Percentiles rank a stretch among this genome's conserved stretches.
phyloP scores from a whole-genome alignment of 2,113 vertebrate species.

The Hassar affinis region DNA sequence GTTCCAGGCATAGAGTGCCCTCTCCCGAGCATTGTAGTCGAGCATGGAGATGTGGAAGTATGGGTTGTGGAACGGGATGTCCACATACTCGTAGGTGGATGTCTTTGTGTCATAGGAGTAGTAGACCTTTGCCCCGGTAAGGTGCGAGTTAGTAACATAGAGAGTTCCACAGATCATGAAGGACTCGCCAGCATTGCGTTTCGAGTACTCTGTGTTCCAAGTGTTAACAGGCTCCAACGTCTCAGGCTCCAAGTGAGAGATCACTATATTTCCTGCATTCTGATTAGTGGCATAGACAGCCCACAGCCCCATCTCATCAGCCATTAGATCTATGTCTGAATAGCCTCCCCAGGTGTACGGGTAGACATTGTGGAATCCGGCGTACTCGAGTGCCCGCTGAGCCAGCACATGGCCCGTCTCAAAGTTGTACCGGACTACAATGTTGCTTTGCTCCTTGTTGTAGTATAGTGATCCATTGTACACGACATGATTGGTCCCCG shows the following conservation, averaged over 20 bases:
- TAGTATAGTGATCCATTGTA: conserved; percentile 97
- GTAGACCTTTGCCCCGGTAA: conserved; percentile 97
- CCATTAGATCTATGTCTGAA: conserved; percentile 97
- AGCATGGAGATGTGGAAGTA: conserved; percentile 99
- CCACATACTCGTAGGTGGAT: conserved; percentile 92
- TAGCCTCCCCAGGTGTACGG: conserved; percentile 97
- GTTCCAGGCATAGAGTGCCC: conserved; percentile 97
- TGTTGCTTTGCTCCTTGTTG: conserved; percentile 99
- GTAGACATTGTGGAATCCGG: conserved; percentile 96
- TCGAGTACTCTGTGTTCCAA: conserved; percentile 96
- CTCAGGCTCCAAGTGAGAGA: conserved; percentile 89
- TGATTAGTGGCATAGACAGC: conserved; percentile 97
- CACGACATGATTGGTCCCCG: conserved; percentile 95
- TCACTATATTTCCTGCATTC: conserved; percentile 95
- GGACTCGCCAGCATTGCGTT: conserved; percentile 94
- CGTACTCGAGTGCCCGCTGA: conserved; percentile 90
- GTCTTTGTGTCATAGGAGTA: conserved; percentile 96
- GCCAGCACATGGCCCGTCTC: conserved; percentile 86
- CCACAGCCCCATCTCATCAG: conserved; percentile 95
- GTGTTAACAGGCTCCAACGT: conserved; percentile 89
- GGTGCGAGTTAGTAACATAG: conserved; percentile 95
- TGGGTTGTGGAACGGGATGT: conserved; percentile 98
- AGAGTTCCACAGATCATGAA: conserved; percentile 99
- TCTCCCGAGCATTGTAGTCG: conserved; percentile 94
- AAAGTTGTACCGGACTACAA: conserved; percentile 96